Percentiles rank a stretch among this genome's conserved stretches.
Conservation (phyloP, 1,140 invertebrate species). For the Procambarus clarkii region DNA sequence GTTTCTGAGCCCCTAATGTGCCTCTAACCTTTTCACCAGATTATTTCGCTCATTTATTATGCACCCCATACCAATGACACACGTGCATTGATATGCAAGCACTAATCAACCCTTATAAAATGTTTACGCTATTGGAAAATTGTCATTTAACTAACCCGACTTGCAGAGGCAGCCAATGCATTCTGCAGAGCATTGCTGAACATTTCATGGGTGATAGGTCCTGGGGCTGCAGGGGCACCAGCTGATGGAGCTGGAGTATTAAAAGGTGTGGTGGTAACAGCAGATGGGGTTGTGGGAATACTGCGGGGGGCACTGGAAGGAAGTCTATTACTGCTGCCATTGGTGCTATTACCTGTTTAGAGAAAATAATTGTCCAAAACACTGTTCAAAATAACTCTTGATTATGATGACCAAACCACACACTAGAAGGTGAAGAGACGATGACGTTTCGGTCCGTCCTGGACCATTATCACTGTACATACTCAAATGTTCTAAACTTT, state of each 20-base stretch:
- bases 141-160: constrained; percentile 29
- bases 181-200: constrained; percentile 63
- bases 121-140: not conserved
- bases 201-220: constrained; percentile 64
- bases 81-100: too few relatives aligned
- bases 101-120: not conserved
- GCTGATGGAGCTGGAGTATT: constrained; percentile 51
- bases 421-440: too few relatives aligned
- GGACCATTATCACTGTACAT: too few relatives aligned
- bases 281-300: constrained; percentile 60
- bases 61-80: too few relatives aligned
- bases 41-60: too few relatives aligned
- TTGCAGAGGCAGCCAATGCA: constrained; percentile 56
- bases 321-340: constrained; percentile 25
- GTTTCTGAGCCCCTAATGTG: too few relatives aligned
- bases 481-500: too few relatives aligned
- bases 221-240: constrained; percentile 41
- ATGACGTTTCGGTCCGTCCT: too few relatives aligned
- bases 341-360: constrained; percentile 22
- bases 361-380: not conserved
- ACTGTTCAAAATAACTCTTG: not conserved
- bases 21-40: too few relatives aligned
- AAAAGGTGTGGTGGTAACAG: constrained; percentile 58
- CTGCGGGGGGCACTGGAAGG: constrained; percentile 61
- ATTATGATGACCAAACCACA: too few relatives aligned